Base-by-base conservation (phyloP, 2,113 vertebrate genomes). In the Larimichthys polyactis region DNA sequence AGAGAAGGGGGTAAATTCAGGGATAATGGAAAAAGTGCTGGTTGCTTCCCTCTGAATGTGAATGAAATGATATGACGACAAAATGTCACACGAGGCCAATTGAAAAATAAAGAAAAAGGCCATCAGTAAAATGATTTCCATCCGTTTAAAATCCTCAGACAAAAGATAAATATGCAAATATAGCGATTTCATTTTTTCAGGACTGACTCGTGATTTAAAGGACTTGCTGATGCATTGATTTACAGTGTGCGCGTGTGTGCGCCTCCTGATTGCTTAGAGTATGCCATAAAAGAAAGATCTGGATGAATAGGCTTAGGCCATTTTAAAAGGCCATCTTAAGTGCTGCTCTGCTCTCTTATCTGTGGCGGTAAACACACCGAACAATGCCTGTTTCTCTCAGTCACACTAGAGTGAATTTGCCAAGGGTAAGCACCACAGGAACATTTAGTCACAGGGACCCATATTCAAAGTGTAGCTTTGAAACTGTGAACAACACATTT, bases 241-340 rank as follows among this genome's bases (percentile, higher is more conserved):
- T 87, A 84, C 77, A 64, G 40, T 29, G 46, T 82, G 71, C 85
- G 79, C 54, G 70, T 82, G 71, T 87, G 79, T 58, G 70, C 65
- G 70, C 65, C 60, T 71, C 65, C 59, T 79, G 87, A 92, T 83
- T 89, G 88, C 82, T 67, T 78, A n/a, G 81, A 87, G 88, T 75
- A 57, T 73, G 83, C 80, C 71, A 79, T 90, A 88, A 91, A 86
- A 81, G 67, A 81, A 54, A 85, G 58, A 63, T 51, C 63, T 68
- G 70, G 62, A 77, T 90, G 85, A 90, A 91, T 84, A 82, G 86
- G 68, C 83, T 71, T 62, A 71, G 83, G 77, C 70, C 65, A 49
- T 89, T 89, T 88, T 81, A 84, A 90, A 93, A 83, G 78, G 88
- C 78, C 65, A 73, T 83, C 78, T 85, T 92, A 90, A 92, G 84